phyloP scores from a whole-genome alignment of 1,140 invertebrate species.

The Apis laboriosa region DNA sequence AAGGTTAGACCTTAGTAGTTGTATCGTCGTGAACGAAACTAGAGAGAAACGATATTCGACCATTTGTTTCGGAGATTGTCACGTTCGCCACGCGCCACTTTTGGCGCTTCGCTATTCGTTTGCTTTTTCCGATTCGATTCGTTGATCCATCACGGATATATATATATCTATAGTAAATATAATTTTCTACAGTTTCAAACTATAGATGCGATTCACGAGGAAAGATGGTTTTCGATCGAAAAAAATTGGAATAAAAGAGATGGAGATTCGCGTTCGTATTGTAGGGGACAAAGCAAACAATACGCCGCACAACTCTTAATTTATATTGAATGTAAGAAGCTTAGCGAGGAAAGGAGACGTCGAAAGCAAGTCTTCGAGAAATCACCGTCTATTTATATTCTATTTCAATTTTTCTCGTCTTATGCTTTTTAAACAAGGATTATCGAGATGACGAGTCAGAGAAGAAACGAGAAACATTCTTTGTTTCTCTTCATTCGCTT shows the following conservation, averaged over 20 bases:
- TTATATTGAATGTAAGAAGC: neutral
- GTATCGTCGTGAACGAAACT: too few species aligned
- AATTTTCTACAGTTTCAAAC: neutral
- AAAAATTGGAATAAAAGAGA: too few species aligned
- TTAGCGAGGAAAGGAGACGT: neutral
- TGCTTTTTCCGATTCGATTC: too few species aligned
- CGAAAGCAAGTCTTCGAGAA: neutral
- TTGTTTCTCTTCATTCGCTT: neutral
- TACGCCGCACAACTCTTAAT: neutral
- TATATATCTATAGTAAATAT: neutral
- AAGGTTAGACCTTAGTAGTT: too few species aligned
- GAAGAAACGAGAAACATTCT: neutral
- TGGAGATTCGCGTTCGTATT: too few species aligned
- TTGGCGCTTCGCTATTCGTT: too few species aligned
- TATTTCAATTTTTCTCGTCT: neutral
- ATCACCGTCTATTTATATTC: neutral
- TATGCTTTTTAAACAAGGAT: neutral
- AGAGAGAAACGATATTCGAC: too few species aligned
- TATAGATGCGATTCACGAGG: neutral
- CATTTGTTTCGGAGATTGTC: too few species aligned
- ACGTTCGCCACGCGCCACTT: too few species aligned
- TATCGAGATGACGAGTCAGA: neutral
- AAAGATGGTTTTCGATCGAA: neutral
- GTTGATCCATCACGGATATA: too few species aligned
- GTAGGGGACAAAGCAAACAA: neutral